Evolutionary conservation across 2,888 invertebrate species (phyloP), one percentile per base, ranked within the genome.

Genomic region (Cephonodes hylas): DNA sequence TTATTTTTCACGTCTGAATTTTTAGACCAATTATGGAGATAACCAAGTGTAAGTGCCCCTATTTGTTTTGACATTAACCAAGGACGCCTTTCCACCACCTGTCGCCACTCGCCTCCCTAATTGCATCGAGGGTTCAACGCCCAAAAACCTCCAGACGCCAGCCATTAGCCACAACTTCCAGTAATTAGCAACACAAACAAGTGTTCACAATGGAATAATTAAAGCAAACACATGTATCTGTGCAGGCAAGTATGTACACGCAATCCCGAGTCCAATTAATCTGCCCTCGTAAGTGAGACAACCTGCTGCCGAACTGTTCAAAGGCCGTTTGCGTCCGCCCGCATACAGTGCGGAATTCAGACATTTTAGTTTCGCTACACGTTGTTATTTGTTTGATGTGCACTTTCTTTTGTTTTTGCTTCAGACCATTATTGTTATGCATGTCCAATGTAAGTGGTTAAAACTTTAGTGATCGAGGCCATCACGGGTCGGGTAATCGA

Each of bases 201-300:
- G 27, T 42, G 15, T 31, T 8, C 48, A 27, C 48, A 53, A 7
- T 18, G 18, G 48, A 53, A 53, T 27, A 53, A 27, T 53, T 53
- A 18, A 27, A 31, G 23, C 27, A 18, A 27, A 53, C 27, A 27
- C 18, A 5, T 22, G 45, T 38, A 38, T 38, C 38, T n/a, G 38
- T 38, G 38, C 27, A 6, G 42, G 20, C 20, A 27, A 59, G 34
- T 48, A 34, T 58, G 48, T 60, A 60, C 25, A 6, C 64, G 66
- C 65, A 72, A 70, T 71, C 68, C 66, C 63, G 64, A 60, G 63
- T 67, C 60, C 70, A 70, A 72, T 72, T 71, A 73, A 67, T 61
- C 58, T 57, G 34, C 53, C 61, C 62, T 61, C 66, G 61, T 56
- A 48, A 65, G 67, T 64, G 65, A 60, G 48, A 53, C 63, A 67